These are phyloP conservation scores for Villa cingulata DNA, from an alignment of 2,888 invertebrate genomes.

Conservation along the genomic window DNA sequence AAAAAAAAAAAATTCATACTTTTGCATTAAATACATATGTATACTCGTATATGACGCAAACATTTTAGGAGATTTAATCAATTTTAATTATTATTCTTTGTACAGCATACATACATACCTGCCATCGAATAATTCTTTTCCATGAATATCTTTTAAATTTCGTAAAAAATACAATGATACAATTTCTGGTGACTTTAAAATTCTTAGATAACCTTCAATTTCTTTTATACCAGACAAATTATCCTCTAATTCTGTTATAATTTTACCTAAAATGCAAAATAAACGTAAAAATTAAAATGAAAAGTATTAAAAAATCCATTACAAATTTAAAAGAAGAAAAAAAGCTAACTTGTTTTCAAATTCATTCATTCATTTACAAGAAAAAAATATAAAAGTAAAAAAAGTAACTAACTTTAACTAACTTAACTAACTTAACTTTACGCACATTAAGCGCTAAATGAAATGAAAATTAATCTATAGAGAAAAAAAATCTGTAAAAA, in stretches of 20 bases:
- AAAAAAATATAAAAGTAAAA: too few relatives aligned
- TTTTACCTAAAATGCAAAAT: slow-evolving; percentile 17
- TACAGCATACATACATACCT: slow-evolving; percentile 17
- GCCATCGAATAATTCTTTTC: slow-evolving; percentile 33
- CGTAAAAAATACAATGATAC: slow-evolving; percentile 51
- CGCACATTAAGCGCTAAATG: too few relatives aligned
- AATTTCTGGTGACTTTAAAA: slow-evolving; percentile 47
- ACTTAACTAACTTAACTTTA: too few relatives aligned
- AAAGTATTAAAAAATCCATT: too few relatives aligned
- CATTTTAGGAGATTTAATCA: neutral
- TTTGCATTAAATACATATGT: too few relatives aligned
- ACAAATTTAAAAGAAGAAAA: too few relatives aligned
- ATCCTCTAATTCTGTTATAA: slow-evolving; percentile 40
- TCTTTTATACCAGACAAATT: slow-evolving; percentile 47
- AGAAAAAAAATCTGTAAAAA: too few relatives aligned
- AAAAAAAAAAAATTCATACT: neutral
- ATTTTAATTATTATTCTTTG: neutral
- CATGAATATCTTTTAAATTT: slow-evolving; percentile 47
- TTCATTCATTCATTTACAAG: too few relatives aligned
- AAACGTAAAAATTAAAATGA: neutral
- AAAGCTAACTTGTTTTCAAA: too few relatives aligned
- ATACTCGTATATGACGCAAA: too few relatives aligned
- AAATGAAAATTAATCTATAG: too few relatives aligned
- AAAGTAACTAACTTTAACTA: too few relatives aligned
- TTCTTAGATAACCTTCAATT: slow-evolving; percentile 50